Percentiles rank a stretch among this genome's conserved stretches.
Evolutionary conservation across 2,113 vertebrate species (phyloP).

Genomic region (Solenodon paradoxus): DNA sequence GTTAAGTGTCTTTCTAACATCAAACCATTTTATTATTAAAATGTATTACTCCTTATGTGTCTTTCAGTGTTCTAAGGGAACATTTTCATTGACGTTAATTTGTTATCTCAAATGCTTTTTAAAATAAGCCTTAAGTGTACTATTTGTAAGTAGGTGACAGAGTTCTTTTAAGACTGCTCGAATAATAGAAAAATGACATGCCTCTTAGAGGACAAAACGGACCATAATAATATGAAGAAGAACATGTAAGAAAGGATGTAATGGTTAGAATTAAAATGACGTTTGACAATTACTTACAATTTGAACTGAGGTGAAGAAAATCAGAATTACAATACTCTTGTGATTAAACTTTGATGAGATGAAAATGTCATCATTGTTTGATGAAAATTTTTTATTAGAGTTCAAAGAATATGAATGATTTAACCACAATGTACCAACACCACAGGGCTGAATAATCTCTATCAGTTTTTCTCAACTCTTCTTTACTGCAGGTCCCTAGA

Average conservation of each 20-base stretch:
- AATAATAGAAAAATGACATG: conserved; percentile 41
- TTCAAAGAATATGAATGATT: conserved; percentile 76
- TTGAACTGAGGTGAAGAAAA: conserved; percentile 70
- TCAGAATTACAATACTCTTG: conserved; percentile 76
- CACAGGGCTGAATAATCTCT: conserved; percentile 68
- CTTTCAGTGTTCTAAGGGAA: conserved; percentile 37
- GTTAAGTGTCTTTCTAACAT: conserved; percentile 20
- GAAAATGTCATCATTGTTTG: conserved; percentile 78
- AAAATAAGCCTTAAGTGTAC: conserved; percentile 14
- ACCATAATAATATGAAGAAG: background rate
- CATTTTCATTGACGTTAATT: conserved; percentile 1
- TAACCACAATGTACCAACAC: conserved; percentile 54
- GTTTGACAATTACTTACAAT: conserved; percentile 68
- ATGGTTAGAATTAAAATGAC: conserved; percentile 67
- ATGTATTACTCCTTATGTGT: background rate
- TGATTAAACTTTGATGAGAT: conserved; percentile 79
- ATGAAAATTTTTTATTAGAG: conserved; percentile 73
- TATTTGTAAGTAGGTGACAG: conserved; percentile 47
- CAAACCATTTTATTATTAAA: conserved; percentile 1
- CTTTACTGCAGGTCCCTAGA: conserved; percentile 4
- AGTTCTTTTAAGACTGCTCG: conserved; percentile 46
- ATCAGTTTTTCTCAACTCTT: conserved; percentile 26
- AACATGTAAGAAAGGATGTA: conserved; percentile 32
- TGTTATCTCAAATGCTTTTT: conserved; percentile 26
- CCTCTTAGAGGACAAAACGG: conserved; percentile 54